These are phyloP conservation scores for Antitype chi DNA, from an alignment of 2,888 invertebrate genomes.

Conservation along the genomic window DNA sequence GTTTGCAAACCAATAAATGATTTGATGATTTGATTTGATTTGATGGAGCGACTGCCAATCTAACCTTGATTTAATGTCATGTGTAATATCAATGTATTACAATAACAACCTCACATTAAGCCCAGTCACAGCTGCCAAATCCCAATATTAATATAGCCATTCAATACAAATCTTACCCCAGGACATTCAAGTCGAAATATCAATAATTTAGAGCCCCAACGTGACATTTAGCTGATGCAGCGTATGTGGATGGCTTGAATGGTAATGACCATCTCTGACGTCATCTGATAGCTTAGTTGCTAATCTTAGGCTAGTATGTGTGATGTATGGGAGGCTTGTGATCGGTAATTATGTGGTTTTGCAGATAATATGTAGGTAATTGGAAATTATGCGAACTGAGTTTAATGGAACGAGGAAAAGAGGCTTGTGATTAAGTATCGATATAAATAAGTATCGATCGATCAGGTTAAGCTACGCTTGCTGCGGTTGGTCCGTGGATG, in stretches of 20 bases:
- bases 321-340: constrained; percentile 6
- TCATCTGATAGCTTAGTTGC: constrained; percentile 33
- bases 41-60: too few species aligned
- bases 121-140: constrained; percentile 9
- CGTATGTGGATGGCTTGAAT: constrained; percentile 42
- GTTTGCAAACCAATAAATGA: too few species aligned
- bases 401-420: background rate
- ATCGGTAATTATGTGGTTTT: background rate
- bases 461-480: too few species aligned
- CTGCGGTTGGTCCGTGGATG: too few species aligned
- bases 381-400: background rate
- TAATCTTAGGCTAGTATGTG: constrained; percentile 3
- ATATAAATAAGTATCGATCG: too few species aligned
- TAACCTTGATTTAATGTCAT: too few species aligned
- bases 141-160: constrained; percentile 35
- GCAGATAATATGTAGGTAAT: background rate
- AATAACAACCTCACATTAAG: background rate
- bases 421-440: too few species aligned
- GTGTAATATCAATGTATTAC: background rate
- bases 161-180: constrained; percentile 10
- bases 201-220: constrained; percentile 38
- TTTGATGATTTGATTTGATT: too few species aligned
- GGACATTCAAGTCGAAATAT: constrained; percentile 22
- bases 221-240: constrained; percentile 50
- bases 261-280: constrained; percentile 46